phyloP scores from a whole-genome alignment of 2,113 vertebrate genomes.

The Emydura subglobosa region DNA sequence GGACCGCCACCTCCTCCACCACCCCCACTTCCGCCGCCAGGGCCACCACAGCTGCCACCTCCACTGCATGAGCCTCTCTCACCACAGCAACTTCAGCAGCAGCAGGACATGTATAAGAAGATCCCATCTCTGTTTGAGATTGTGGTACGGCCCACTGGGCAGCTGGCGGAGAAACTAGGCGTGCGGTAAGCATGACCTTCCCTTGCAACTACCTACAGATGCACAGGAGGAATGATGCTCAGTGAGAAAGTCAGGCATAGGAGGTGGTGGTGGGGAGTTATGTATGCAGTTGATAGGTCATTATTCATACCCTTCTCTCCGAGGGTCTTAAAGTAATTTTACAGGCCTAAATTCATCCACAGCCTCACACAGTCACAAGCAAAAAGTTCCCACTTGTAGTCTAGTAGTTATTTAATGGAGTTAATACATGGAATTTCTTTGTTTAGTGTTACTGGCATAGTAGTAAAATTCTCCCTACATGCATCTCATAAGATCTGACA shows the following conservation, averaged over 20 bases:
- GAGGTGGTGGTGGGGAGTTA: accelerated
- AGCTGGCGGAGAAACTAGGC: constrained; percentile 93
- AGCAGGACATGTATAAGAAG: constrained; percentile 84
- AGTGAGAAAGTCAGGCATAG: accelerated
- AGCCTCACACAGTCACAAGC: neutral
- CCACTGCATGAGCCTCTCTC: constrained; percentile 73
- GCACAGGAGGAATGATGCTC: accelerated
- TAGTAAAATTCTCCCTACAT: neutral
- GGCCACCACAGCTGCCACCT: constrained; percentile 69
- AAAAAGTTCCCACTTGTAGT: no score
- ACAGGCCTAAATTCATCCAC: neutral
- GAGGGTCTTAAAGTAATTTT: neutral
- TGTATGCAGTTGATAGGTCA: neutral
- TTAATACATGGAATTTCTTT: no score
- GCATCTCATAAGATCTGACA: neutral
- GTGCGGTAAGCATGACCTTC: constrained; percentile 80
- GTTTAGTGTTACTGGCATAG: neutral
- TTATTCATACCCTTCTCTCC: neutral
- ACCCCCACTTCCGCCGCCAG: constrained; percentile 79
- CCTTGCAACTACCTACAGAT: neutral
- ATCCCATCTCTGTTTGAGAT: constrained; percentile 96
- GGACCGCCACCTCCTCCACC: constrained; percentile 76
- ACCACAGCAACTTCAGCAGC: constrained; percentile 75
- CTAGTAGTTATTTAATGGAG: neutral
- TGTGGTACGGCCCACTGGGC: constrained; percentile 93